Evolutionary conservation across 2,113 vertebrate genomes (phyloP).

Genomic region (Smithornis capensis): DNA sequence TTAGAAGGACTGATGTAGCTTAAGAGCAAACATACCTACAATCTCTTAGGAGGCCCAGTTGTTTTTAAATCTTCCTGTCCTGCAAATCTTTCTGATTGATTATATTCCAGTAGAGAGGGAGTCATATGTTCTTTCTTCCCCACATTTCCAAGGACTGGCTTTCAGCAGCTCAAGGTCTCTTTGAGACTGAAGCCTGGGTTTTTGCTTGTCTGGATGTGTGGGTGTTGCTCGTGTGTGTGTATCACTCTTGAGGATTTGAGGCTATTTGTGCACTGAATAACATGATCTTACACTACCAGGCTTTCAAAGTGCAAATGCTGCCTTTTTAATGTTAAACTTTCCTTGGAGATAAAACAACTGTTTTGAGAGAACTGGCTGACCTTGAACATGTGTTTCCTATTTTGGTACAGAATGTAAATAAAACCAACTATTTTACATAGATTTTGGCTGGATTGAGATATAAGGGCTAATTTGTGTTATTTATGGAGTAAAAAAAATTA

Average conservation of each 20-base stretch:
- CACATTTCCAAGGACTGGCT: neutral
- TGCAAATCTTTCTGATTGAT: neutral
- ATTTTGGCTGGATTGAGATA: slow-evolving; percentile 54
- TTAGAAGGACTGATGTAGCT: neutral
- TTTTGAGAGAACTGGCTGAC: slow-evolving; percentile 2
- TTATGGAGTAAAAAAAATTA: neutral
- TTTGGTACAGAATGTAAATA: slow-evolving; percentile 53
- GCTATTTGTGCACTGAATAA: neutral
- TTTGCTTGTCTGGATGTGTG: neutral
- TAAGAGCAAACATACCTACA: neutral
- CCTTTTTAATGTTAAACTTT: slow-evolving; percentile 9
- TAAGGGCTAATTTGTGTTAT: slow-evolving; percentile 69
- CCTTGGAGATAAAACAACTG: slow-evolving; percentile 16
- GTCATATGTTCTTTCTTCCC: neutral
- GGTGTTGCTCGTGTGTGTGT: neutral
- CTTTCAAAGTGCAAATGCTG: neutral
- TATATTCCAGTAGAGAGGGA: neutral
- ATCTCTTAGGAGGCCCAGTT: neutral
- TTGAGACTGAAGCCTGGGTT: neutral
- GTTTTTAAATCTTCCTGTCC: neutral
- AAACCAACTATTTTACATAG: slow-evolving; percentile 59
- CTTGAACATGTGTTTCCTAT: slow-evolving; percentile 18
- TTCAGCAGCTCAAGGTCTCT: neutral
- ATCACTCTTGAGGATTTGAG: neutral
- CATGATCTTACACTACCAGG: neutral